A percentile compares a stretch with the other conserved stretches of the same genome.
phyloP scores from a whole-genome alignment of 2,888 invertebrate genomes.

The Drosophila conformis region DNA sequence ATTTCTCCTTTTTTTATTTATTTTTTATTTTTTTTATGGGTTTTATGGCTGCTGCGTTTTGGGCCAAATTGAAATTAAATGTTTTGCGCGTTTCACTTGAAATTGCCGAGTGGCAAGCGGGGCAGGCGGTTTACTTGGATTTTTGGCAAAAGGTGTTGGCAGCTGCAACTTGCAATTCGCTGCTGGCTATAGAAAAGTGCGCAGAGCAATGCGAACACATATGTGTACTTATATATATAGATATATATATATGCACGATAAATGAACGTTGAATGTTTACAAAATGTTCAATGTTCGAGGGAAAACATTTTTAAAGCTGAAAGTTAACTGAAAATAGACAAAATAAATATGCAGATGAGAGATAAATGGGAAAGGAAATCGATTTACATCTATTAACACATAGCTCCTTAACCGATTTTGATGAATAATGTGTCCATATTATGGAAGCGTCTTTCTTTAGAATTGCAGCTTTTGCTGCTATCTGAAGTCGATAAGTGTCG shows the following conservation, averaged over 20 bases:
- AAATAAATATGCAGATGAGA: not conserved
- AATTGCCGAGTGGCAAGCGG: not conserved
- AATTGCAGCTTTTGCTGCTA: not conserved
- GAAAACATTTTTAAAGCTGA: not conserved
- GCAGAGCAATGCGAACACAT: not conserved
- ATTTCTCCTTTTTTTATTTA: not conserved
- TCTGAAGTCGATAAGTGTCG: not conserved
- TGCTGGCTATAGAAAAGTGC: not conserved
- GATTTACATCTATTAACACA: not conserved
- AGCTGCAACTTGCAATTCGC: slow-evolving; percentile 18
- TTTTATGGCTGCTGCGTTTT: slow-evolving; percentile 46
- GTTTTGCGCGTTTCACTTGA: slow-evolving; percentile 38
- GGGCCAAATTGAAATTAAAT: slow-evolving; percentile 68
- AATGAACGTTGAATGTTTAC: not conserved
- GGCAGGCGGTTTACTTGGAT: not conserved
- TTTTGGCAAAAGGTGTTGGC: slow-evolving; percentile 39
- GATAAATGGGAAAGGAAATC: not conserved
- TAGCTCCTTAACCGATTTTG: not conserved
- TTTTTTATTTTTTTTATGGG: slow-evolving; percentile 6
- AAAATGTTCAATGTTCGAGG: not conserved
- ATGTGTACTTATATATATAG: not conserved
- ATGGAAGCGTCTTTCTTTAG: not conserved
- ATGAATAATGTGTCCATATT: not conserved
- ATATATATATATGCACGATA: not conserved
- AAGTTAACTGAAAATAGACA: not conserved